phyloP scores from a whole-genome alignment of 2,113 vertebrate species.

The Bungarus multicinctus region DNA sequence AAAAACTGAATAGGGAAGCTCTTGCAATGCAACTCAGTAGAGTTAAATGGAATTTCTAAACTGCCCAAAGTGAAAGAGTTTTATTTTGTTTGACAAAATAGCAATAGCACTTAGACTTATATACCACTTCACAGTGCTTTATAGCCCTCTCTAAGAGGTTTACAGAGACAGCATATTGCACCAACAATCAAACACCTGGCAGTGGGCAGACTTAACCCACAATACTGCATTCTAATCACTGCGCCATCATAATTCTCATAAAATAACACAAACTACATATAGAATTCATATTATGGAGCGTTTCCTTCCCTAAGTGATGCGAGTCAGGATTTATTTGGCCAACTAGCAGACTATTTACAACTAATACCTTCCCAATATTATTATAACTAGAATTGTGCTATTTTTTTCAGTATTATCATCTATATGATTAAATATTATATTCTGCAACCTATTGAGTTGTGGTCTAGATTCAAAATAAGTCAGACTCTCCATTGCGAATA shows the following conservation, averaged over 20 bases:
- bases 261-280: neutral
- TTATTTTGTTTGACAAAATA: neutral
- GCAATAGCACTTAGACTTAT: neutral
- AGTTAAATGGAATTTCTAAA: neutral
- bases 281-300: neutral
- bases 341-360: neutral
- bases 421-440: neutral
- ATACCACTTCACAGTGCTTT: neutral
- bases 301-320: neutral
- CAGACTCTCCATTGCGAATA: neutral
- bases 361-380: neutral
- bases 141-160: neutral
- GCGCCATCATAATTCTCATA: neutral
- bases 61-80: neutral
- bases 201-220: neutral
- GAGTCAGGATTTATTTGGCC: neutral
- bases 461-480: neutral
- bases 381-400: neutral
- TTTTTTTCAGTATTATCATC: neutral
- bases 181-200: neutral
- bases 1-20: neutral
- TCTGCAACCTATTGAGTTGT: neutral
- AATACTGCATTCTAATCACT: neutral
- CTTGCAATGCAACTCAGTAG: neutral
- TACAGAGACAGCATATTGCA: neutral